Evolutionary conservation across 2,113 vertebrate species (phyloP), one percentile per base, ranked within the genome.

Genomic region (Mormyrus lacerda): DNA sequence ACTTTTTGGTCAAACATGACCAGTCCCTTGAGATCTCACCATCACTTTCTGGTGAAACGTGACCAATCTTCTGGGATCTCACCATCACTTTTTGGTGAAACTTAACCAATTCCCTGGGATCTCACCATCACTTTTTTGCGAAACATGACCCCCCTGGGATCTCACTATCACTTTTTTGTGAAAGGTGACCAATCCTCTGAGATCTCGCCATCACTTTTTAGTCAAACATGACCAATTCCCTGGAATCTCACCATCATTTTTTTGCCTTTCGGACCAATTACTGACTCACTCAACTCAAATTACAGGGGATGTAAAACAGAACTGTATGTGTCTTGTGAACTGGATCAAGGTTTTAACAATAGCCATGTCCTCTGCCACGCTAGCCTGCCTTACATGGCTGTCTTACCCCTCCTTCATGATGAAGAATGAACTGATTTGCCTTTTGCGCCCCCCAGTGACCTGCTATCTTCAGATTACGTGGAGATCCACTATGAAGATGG

Each of bases 401-500:
- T 44, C 2, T 83, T 44, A 83, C 42, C 42, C 79, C 7, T 47
- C 21, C 82, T 84, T 84, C 42, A n/a, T n/a, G n/a, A n/a, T n/a
- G n/a, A n/a, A 8, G 39, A 45, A 87, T 87, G 13, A 85, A 86
- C 17, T 58, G 73, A 45, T 35, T 85, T 69, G 92, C 42, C 39
- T n/a, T 87, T 27, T 88, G n/a, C 61, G n/a, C 94, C 91, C 91
- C 88, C 27, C 95, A 99, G 98, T 96, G 97, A 97, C 91, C 95
- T 99, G 92, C 94, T 99, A 93, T 98, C 98, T 90, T 98, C 97
- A 79, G 96, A 97, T 94, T 99, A 99, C 91, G 96, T 98, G 91
- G 98, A 99, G 94, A 99, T 99, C 95, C 95, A 99, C 94, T 98
- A 97, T 89, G 97, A 99, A 92, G 95, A 96, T 24, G 97, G 96